Base-by-base conservation (phyloP, 2,797 vertebrate species). In the Sciurus carolinensis region DNA sequence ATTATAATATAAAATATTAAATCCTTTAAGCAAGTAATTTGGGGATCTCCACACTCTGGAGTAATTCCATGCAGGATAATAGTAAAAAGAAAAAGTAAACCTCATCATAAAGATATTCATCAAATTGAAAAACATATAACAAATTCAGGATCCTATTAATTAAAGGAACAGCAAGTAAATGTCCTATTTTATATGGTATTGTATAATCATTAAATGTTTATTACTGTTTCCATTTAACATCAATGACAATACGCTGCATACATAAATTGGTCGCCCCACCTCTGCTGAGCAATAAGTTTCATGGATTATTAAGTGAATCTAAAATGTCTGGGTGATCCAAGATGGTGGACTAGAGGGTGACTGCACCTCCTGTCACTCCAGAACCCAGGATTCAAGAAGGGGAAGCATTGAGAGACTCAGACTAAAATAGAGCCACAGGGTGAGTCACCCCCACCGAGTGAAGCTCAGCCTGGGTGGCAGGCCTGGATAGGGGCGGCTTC, bases 101-200 rank as follows among this genome's bases (percentile, higher is more conserved):
- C 33, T 92, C 44, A 87, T 50, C 33, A 95, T 84, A 83, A 87
- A 84, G 57, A 59, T 80, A 94, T 30, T 87, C 33, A 81, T 33
- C 36, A 77, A 94, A 57, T 18, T 67, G 44, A 91, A 96, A 96
- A 62, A 69, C 33, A 88, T 33, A 86, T 79, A 96, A 80, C 69
- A 82, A 85, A 91, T 54, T 87, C 66, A 85, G 28, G 44, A 10
- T 13, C 44, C 50, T 79, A 54, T 22, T 79, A 87, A 82, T 85
- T 26, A 85, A 84, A 80, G 30, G 36, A 92, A 90, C 15, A 72
- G 36, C 62, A 95, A 76, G 28, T 87, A 72, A 81, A 94, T 24
- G 18, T 92, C 42, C 66, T 66, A 72, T 73, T 82, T 82, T 73
- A 89, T 18, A 44, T 5, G 30, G 1, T 83, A n/a, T 50, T 72